phyloP scores from a whole-genome alignment of 2,888 invertebrate species.

The Lasioglossum figueresi region DNA sequence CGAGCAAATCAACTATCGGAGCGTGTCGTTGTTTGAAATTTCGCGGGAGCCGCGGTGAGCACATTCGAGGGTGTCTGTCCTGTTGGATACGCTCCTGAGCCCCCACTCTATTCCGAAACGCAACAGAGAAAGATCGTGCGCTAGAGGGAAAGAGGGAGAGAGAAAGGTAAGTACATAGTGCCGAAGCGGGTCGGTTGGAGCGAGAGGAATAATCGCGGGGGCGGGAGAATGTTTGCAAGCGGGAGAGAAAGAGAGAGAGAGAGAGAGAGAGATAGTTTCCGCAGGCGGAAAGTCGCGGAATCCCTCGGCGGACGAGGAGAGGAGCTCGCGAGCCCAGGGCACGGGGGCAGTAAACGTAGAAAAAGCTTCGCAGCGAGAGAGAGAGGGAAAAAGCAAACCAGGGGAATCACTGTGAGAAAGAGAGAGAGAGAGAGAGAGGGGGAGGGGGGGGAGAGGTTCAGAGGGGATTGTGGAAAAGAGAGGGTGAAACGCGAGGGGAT shows the following conservation, averaged over 20 bases:
- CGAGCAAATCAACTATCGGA: neutral
- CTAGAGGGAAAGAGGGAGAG: neutral
- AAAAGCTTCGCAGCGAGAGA: conserved; percentile 9
- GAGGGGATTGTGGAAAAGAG: neutral
- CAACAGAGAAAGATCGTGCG: neutral
- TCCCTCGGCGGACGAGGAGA: conserved; percentile 47
- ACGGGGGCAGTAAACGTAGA: conserved; percentile 8
- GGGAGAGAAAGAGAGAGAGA: neutral
- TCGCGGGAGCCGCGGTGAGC: conserved; percentile 1
- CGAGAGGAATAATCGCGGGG: neutral
- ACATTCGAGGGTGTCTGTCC: neutral
- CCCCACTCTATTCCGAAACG: neutral
- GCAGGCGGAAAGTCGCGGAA: conserved; percentile 25
- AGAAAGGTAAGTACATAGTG: neutral
- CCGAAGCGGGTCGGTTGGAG: neutral
- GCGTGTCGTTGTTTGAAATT: neutral
- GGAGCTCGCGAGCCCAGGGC: conserved; percentile 7
- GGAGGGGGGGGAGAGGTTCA: too few species aligned
- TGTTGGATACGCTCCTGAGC: neutral
- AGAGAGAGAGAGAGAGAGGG: neutral
- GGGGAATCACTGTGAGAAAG: neutral
- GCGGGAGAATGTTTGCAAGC: neutral
- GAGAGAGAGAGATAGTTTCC: neutral
- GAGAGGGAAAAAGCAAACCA: neutral
- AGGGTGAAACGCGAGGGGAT: neutral